Evolutionary conservation across 2,113 vertebrate genomes (phyloP).

Genomic region (Pachyramphus minor): DNA sequence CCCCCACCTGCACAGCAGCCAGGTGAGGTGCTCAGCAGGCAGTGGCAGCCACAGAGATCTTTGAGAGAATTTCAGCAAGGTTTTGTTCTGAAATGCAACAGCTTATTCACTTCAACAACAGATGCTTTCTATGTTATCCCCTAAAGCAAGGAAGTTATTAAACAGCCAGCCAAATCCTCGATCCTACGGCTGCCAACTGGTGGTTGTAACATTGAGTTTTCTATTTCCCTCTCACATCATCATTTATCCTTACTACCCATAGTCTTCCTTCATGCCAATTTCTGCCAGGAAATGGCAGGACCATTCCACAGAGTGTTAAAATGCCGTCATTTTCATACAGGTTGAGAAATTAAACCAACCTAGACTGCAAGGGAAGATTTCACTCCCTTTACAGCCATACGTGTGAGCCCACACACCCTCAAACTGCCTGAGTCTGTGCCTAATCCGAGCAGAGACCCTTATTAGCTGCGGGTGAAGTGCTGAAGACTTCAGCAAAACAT

Average conservation of each 20-base stretch:
- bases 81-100: neutral
- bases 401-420: rapidly evolving
- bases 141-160: neutral
- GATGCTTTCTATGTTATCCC: neutral
- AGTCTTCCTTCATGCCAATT: neutral
- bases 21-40: neutral
- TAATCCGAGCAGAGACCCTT: neutral
- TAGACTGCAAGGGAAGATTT: neutral
- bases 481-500: neutral
- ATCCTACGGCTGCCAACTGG: neutral
- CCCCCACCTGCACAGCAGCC: neutral
- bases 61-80: neutral
- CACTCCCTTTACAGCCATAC: neutral
- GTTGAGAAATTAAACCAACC: neutral
- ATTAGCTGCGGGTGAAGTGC: neutral
- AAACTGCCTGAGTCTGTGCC: rapidly evolving
- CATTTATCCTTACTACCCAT: neutral
- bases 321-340: neutral
- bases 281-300: neutral
- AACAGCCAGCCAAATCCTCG: neutral
- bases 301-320: neutral
- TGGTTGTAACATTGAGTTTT: rapidly evolving
- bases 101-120: neutral
- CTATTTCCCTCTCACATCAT: neutral
- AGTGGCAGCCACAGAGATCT: neutral